Conservation (phyloP, 2,113 vertebrate genomes). For the Pungitius pungitius region DNA sequence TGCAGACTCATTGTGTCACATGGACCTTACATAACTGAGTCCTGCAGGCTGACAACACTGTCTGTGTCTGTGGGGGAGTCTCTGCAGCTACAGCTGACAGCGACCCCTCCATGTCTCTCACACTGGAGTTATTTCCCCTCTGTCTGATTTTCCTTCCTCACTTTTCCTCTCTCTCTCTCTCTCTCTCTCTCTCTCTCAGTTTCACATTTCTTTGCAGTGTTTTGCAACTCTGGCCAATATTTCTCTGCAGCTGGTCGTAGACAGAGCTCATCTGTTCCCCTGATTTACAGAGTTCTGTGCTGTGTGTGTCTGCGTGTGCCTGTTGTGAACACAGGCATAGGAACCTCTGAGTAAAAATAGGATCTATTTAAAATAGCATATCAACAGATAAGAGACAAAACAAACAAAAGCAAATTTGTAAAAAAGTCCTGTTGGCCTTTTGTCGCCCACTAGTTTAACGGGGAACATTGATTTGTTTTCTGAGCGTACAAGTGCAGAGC, state of each 20-base stretch:
- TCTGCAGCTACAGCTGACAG: conserved; percentile 57
- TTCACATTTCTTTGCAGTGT: conserved; percentile 41
- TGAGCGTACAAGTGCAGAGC: neutral
- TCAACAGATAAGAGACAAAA: neutral
- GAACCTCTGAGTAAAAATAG: neutral
- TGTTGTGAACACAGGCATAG: neutral
- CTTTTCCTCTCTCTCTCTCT: conserved; percentile 22
- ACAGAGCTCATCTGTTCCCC: conserved; percentile 69
- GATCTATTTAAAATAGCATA: neutral
- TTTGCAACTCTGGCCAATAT: conserved; percentile 52
- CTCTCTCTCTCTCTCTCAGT: conserved; percentile 25
- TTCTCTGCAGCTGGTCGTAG: conserved; percentile 66
- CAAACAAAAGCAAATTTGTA: neutral
- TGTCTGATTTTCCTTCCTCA: conserved; percentile 36
- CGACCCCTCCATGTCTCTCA: conserved; percentile 33
- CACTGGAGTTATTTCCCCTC: conserved; percentile 20
- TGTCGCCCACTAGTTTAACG: neutral
- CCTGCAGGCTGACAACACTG: conserved; percentile 52
- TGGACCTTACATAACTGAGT: conserved; percentile 61
- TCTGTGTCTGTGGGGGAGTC: conserved; percentile 41
- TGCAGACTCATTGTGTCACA: conserved; percentile 54
- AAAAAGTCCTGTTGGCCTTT: neutral
- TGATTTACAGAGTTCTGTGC: conserved; percentile 36
- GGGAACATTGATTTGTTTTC: neutral
- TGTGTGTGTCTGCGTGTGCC: neutral